phyloP scores from a whole-genome alignment of 2,113 vertebrate genomes.

The Solenodon paradoxus region DNA sequence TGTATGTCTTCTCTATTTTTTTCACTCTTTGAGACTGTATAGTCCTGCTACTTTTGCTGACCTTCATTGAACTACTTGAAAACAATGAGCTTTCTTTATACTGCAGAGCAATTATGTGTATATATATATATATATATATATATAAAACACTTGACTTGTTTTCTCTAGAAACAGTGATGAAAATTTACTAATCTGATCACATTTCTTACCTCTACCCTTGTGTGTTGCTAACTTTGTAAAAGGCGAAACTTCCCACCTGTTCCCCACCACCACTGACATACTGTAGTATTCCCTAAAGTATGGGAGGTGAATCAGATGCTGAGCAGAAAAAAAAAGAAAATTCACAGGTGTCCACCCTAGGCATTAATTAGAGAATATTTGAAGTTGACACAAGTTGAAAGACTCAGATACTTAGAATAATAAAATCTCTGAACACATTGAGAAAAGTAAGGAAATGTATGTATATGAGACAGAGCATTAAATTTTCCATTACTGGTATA shows the following conservation, averaged over 20 bases:
- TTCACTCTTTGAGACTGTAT: background rate
- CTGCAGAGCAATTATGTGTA: background rate
- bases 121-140: no score
- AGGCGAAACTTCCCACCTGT: background rate
- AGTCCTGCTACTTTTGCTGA: background rate
- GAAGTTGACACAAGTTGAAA: background rate
- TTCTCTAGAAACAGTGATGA: background rate
- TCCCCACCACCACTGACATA: background rate
- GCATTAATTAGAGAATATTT: background rate
- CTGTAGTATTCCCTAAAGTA: background rate
- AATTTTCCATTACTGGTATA: background rate
- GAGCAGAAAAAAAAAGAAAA: background rate
- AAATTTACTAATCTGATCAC: background rate
- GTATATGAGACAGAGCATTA: background rate
- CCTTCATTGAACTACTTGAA: background rate
- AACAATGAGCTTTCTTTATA: background rate
- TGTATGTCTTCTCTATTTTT: background rate
- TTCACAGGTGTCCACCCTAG: background rate
- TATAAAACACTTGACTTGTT: background rate
- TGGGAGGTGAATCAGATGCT: background rate
- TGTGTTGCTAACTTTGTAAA: background rate
- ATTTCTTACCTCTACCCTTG: background rate
- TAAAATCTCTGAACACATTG: background rate
- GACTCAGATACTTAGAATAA: background rate
- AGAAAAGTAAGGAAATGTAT: background rate